A percentile compares a stretch with the other conserved stretches of the same genome.
Evolutionary conservation across 2,113 vertebrate genomes (phyloP).

Genomic region (Brachyistius frenatus): DNA sequence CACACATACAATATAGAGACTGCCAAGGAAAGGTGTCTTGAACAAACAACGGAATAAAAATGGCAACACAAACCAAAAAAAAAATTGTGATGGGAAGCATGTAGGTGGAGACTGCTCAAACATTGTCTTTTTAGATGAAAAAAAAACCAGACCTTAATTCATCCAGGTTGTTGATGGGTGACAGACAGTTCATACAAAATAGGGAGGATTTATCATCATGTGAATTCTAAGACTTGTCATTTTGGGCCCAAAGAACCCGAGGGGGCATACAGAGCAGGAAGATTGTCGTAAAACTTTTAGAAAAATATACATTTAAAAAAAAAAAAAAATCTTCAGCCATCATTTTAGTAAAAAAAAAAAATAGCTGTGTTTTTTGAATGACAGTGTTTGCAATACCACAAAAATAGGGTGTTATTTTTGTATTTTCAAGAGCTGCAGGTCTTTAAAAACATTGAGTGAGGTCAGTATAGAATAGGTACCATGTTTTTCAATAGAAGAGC

Average conservation of each 20-base stretch:
- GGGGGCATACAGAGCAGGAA: no score
- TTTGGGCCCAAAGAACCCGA: no score
- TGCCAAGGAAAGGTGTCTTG: conserved; percentile 28
- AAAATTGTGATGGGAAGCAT: background rate
- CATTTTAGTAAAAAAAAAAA: background rate
- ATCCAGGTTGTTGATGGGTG: background rate
- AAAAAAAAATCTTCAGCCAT: no score
- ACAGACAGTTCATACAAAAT: background rate
- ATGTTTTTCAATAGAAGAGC: conserved; percentile 14
- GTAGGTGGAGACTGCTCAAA: background rate
- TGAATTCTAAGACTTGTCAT: no score
- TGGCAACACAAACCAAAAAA: background rate
- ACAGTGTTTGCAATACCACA: background rate
- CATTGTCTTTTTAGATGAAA: background rate
- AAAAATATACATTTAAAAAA: no score
- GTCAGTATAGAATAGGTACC: conserved; percentile 19
- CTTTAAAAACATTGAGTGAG: conserved; percentile 1
- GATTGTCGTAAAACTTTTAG: no score
- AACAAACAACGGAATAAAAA: conserved; percentile 24
- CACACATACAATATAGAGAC: conserved; percentile 7
- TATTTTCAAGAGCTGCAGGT: background rate
- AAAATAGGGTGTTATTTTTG: background rate
- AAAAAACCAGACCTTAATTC: background rate
- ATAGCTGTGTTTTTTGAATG: background rate
- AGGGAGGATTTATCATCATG: no score